Percentiles rank a stretch among this genome's conserved stretches.
These are phyloP conservation scores for Porites rus DNA, from an alignment of 92 coral and sea anemone genomes.

Conservation along the genomic window DNA sequence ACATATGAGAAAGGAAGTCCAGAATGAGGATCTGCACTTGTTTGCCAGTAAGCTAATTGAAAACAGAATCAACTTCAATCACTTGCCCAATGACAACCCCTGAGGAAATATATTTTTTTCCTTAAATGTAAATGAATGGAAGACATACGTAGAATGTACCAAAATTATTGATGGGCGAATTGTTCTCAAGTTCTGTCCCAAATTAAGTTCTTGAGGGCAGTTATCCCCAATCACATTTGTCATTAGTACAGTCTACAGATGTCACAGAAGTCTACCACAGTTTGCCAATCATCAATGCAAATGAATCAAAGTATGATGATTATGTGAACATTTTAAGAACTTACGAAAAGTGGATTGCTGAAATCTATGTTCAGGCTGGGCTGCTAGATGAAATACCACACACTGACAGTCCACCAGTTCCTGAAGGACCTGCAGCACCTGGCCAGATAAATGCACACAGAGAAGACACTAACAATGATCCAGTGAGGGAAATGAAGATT, in stretches of 20 bases:
- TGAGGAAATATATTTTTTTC: slow-evolving; percentile 51
- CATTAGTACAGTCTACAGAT: slow-evolving; percentile 60
- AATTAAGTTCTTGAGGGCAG: slow-evolving; percentile 56
- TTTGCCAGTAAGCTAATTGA: slow-evolving; percentile 74
- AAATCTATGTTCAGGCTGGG: slow-evolving; percentile 74
- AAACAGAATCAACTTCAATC: slow-evolving; percentile 60
- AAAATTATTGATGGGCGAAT: slow-evolving; percentile 59
- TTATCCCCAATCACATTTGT: slow-evolving; percentile 67
- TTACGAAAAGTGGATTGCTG: slow-evolving; percentile 72
- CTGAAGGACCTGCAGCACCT: slow-evolving; percentile 75
- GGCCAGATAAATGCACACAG: slow-evolving; percentile 72
- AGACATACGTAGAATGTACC: slow-evolving; percentile 62
- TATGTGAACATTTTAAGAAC: slow-evolving; percentile 70
- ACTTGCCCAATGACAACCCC: slow-evolving; percentile 61
- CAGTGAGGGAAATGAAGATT: slow-evolving; percentile 73
- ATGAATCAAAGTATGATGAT: slow-evolving; percentile 71
- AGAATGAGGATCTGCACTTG: slow-evolving; percentile 71
- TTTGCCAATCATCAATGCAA: slow-evolving; percentile 71
- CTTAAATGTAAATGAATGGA: slow-evolving; percentile 50
- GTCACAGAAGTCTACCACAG: slow-evolving; percentile 67
- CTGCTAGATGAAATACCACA: slow-evolving; percentile 57
- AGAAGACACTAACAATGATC: slow-evolving; percentile 57
- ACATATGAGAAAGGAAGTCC: slow-evolving; percentile 51
- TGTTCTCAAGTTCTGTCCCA: slow-evolving; percentile 51
- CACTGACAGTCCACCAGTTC: slow-evolving; percentile 64